Conservation (phyloP, 2,888 invertebrate species). For the Limulus polyphemus region DNA sequence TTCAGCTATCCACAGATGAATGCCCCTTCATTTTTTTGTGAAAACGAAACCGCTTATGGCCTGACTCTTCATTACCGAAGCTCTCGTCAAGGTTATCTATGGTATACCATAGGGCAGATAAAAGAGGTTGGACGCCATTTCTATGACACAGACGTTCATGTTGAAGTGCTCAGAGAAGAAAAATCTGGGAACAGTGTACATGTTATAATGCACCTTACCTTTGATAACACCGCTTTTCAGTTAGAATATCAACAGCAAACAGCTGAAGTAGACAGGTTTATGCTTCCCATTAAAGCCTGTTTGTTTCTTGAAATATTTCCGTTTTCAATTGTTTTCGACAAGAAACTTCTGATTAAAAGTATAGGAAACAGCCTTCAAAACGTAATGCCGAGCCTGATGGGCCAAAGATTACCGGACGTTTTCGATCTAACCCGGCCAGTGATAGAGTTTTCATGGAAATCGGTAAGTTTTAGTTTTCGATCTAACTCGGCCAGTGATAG, state of each 20-base stretch:
- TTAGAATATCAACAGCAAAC: slow-evolving; percentile 9
- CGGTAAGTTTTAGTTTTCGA: slow-evolving; percentile 89
- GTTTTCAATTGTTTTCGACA: slow-evolving; percentile 94
- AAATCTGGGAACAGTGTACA: slow-evolving; percentile 79
- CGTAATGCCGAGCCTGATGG: slow-evolving; percentile 70
- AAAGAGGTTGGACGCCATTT: slow-evolving; percentile 52
- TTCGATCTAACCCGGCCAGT: slow-evolving; percentile 83
- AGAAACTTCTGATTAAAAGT: slow-evolving; percentile 71
- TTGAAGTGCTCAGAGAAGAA: slow-evolving; percentile 76
- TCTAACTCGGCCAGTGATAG: slow-evolving; percentile 77
- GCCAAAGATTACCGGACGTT: slow-evolving; percentile 79
- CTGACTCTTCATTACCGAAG: slow-evolving; percentile 86
- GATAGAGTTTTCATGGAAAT: slow-evolving; percentile 86
- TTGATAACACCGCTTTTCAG: slow-evolving; percentile 77
- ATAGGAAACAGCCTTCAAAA: slow-evolving; percentile 67
- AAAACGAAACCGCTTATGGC: slow-evolving; percentile 84
- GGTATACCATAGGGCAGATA: slow-evolving; percentile 95
- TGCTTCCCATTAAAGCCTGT: neutral
- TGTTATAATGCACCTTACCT: slow-evolving; percentile 83
- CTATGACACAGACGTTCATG: slow-evolving; percentile 87
- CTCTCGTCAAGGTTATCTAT: slow-evolving; percentile 82
- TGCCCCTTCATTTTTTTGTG: slow-evolving; percentile 93
- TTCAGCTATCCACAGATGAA: slow-evolving; percentile 81
- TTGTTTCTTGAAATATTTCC: slow-evolving; percentile 91
- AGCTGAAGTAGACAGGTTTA: slow-evolving; percentile 10